Evolutionary conservation across 1,140 invertebrate genomes (phyloP).

Genomic region (Drosophila nasuta): DNA sequence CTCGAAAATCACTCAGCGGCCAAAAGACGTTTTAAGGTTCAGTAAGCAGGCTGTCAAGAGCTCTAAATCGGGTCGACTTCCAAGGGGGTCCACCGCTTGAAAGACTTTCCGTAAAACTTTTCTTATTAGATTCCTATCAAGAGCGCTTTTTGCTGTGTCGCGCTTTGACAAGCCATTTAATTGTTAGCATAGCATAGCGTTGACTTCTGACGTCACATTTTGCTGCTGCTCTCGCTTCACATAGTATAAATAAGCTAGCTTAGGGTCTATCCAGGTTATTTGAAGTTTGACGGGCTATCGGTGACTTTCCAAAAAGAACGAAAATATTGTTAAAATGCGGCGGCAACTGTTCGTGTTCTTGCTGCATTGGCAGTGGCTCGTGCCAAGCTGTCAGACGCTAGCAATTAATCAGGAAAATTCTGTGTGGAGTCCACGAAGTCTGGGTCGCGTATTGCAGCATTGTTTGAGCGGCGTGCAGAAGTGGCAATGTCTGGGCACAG

Average conservation of each 20-base stretch:
- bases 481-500: constrained; percentile 86
- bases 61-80: neutral
- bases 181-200: constrained; percentile 30
- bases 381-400: constrained; percentile 6
- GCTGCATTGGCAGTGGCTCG: constrained; percentile 45
- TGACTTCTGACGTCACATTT: constrained; percentile 32
- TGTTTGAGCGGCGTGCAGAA: constrained; percentile 80
- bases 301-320: neutral
- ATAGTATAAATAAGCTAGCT: constrained; percentile 33
- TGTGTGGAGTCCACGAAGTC: constrained; percentile 46
- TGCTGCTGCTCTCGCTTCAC: neutral
- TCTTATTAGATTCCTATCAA: constrained; percentile 77
- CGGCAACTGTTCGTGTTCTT: constrained; percentile 41
- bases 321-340: constrained; percentile 50
- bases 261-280: constrained; percentile 47
- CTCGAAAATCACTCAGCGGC: constrained; percentile 1
- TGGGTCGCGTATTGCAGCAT: constrained; percentile 69
- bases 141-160: constrained; percentile 50
- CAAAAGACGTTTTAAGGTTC: constrained; percentile 57
- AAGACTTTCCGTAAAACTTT: constrained; percentile 57
- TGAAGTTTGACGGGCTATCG: constrained; percentile 46
- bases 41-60: constrained; percentile 53
- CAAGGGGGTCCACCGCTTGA: constrained; percentile 14
- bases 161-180: constrained; percentile 77
- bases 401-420: constrained; percentile 22